These are phyloP conservation scores for Chaetorhynchus papuensis DNA, from an alignment of 2,113 vertebrate species.

Conservation along the genomic window DNA sequence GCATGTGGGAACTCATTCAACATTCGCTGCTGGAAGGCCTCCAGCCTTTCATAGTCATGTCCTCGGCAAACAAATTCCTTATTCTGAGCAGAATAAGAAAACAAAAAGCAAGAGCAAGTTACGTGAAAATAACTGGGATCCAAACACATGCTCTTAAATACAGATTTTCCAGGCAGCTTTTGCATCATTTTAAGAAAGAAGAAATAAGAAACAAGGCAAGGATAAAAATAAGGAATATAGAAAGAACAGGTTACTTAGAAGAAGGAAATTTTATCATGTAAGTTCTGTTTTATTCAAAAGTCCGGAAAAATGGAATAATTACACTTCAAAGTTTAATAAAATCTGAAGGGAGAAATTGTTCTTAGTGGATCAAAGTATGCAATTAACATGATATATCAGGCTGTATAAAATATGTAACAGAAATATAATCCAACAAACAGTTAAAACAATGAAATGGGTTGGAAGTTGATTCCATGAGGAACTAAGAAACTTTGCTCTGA, in stretches of 20 bases:
- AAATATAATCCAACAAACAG: background rate
- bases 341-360: background rate
- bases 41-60: slow-evolving; percentile 97
- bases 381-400: background rate
- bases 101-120: background rate
- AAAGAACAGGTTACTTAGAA: background rate
- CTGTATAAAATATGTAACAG: background rate
- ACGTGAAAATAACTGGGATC: background rate
- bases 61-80: slow-evolving; percentile 99
- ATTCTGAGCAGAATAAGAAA: slow-evolving; percentile 76
- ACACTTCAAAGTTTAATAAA: background rate
- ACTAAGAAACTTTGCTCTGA: background rate
- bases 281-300: background rate
- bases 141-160: background rate
- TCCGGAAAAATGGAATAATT: background rate
- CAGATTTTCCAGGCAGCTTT: background rate
- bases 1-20: slow-evolving; percentile 97
- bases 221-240: background rate
- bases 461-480: background rate
- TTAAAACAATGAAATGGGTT: background rate
- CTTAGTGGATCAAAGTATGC: background rate
- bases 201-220: background rate
- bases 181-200: background rate
- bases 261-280: background rate
- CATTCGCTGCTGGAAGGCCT: slow-evolving; percentile 99